Evolutionary conservation across 2,888 invertebrate species (phyloP), one percentile per base, ranked within the genome.

Genomic region (Heliconius hortense): DNA sequence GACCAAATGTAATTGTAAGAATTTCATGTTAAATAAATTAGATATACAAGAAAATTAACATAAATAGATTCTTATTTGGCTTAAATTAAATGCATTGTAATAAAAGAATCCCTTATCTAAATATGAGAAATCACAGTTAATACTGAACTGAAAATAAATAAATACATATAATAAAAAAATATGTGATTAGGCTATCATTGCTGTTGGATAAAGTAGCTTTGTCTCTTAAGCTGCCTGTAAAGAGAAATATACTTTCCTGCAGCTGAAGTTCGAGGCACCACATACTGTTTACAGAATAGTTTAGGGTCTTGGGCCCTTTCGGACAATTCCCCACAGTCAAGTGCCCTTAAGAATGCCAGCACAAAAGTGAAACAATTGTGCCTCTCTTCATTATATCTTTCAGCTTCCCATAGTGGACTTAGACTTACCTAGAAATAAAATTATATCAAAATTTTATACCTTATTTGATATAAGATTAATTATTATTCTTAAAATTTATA

Each of bases 311-410:
- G 90, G 26, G 97, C 96, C 70, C 96, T 96, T 81, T 95, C 95
- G 73, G 96, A 96, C 62, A 97, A 92, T 81, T 95, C 95, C 11
- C 96, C 96, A 84, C 96, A 96, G 81, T 96, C 95, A 24, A 98
- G 94, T 62, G 95, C 95, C 83, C 96, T 95, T 74, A 98, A 89
- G 89, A 98, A 98, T 56, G 96, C 95, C 77, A 98, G 92, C 15
- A 98, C 97, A 90, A 98, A 98, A 66, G 96, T 96, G 85, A 97
- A 98, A 87, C 98, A 98, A 88, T 98, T 98, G 90, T 97, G 96
- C 66, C 94, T 94, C 79, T 95, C 95, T 90, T 97, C 96, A 84
- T 97, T 93, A 87, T 98, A 98, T 83, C 95, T 95, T 64, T 95
- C 92, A 31, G 95, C 88, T 71, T 95, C 95, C 97, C 97, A 97